Base-by-base conservation (phyloP, 2,888 invertebrate genomes). In the Arge pagana region DNA sequence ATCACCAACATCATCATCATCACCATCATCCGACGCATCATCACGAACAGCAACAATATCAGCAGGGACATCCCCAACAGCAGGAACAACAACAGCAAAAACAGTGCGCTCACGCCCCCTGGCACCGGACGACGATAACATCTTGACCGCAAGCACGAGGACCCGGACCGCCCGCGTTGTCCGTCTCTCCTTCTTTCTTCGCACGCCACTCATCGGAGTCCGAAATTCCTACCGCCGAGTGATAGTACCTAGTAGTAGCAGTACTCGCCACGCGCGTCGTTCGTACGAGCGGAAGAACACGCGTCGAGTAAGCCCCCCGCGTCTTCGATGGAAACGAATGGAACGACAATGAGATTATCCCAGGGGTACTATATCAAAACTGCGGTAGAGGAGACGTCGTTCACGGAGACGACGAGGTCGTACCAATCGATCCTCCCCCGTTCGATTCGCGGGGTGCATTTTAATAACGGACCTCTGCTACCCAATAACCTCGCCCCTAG, bases 21-120 rank as follows among this genome's bases (percentile, higher is more conserved):
- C 68, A 65, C 16, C 68, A 67, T 18, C 71, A 74, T 35, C 66
- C 64, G 13, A 66, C 67, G 21, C 66, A 67, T 4, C 65, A 63
- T 24, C 71, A 66, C 40, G 69, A 67, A 21, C 66, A 67, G 57
- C 59, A 79, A 61, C 78, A 79, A 61, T 78, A 80, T 36, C 79
- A 81, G 58, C 81, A 84, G 54, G 84, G 84, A 31, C 77, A 84
- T 4, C 56, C 56, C 11, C 60, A 60, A 3, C 62, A 58, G 19
- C 65, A 65, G 8, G 62, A 62, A 18, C 62, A 63, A 15, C 67
- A 68, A 15, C 61, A 64, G 30, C 60, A 60, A 18, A 52, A 54
- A 52, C 15, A 59, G 39, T 58, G 62, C 28, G 64, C 63, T 43
- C 63, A 63, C 42, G 58, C 67, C 15, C 70, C 74, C 50, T 76